Conservation (phyloP, 1,140 invertebrate species). For the Dysdera silvatica region DNA sequence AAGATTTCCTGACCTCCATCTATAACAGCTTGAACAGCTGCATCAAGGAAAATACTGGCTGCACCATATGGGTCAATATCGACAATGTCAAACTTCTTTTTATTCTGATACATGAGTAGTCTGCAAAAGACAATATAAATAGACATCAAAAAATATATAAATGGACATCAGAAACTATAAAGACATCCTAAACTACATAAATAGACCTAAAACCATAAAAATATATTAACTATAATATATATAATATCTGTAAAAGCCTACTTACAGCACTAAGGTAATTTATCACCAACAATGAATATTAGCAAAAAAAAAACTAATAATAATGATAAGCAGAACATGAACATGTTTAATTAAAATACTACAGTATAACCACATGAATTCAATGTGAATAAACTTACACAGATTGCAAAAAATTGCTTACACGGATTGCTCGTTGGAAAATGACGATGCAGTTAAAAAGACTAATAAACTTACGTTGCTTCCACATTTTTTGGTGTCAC, state of each 20-base stretch:
- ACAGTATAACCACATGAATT: too few species aligned
- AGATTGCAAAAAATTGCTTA: too few species aligned
- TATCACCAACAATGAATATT: too few species aligned
- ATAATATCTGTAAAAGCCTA: too few species aligned
- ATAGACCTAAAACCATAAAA: too few species aligned
- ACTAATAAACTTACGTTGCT: conserved; percentile 58
- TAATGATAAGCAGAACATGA: too few species aligned
- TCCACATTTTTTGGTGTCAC: conserved; percentile 66
- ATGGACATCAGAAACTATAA: conserved; percentile 8
- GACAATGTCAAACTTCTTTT: conserved; percentile 75
- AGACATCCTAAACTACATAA: background rate
- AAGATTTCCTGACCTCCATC: conserved; percentile 41
- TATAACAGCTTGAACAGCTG: conserved; percentile 60
- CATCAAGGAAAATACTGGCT: conserved; percentile 84
- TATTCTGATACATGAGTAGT: conserved; percentile 71
- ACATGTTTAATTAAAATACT: too few species aligned
- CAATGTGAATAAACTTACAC: too few species aligned
- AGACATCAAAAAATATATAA: conserved; percentile 37
- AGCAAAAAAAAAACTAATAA: too few species aligned
- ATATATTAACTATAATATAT: too few species aligned
- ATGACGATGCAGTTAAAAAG: background rate
- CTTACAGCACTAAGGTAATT: too few species aligned
- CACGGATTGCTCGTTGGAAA: background rate
- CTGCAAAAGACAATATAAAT: conserved; percentile 49
- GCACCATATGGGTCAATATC: conserved; percentile 98